A percentile compares a stretch with the other conserved stretches of the same genome.
phyloP scores from a whole-genome alignment of 2,888 invertebrate species.

The Exocentrus adspersus region DNA sequence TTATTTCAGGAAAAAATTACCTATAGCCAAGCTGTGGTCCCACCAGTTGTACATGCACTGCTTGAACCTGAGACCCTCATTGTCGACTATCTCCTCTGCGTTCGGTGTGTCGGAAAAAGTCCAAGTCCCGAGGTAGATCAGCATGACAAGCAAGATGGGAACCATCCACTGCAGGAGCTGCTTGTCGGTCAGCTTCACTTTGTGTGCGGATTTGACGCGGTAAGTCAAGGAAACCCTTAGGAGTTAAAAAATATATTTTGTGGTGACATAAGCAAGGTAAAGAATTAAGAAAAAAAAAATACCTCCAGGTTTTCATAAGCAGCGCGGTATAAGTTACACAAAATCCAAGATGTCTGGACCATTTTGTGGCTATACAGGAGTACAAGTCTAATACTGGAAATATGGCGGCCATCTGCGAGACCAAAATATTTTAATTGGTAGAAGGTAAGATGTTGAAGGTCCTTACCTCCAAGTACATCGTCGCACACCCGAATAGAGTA shows the following conservation, averaged over 20 bases:
- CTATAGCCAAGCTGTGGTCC: constrained; percentile 92
- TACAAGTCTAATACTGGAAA: constrained; percentile 87
- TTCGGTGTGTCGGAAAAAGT: constrained; percentile 87
- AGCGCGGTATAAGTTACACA: constrained; percentile 92
- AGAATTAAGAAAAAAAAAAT: too few relatives aligned
- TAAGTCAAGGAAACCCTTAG: constrained; percentile 89
- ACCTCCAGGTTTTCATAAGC: constrained; percentile 96
- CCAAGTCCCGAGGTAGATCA: constrained; percentile 91
- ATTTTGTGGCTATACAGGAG: constrained; percentile 90
- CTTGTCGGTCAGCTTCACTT: constrained; percentile 91
- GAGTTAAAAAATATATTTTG: too few relatives aligned
- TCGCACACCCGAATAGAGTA: constrained; percentile 88
- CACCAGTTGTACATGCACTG: constrained; percentile 94
- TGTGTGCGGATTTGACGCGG: constrained; percentile 92
- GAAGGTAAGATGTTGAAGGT: too few relatives aligned
- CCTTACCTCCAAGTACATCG: constrained; percentile 91
- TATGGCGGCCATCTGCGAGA: constrained; percentile 87
- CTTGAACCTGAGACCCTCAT: constrained; percentile 82
- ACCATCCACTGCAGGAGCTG: constrained; percentile 93
- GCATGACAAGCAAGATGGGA: constrained; percentile 88
- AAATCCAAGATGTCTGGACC: constrained; percentile 93
- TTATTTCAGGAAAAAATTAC: constrained; percentile 61
- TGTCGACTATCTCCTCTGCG: constrained; percentile 82
- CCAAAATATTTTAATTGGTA: constrained; percentile 3
- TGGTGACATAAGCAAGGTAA: too few relatives aligned